Evolutionary conservation across 2,888 invertebrate species (phyloP).

Genomic region (Incurvaria masculella): DNA sequence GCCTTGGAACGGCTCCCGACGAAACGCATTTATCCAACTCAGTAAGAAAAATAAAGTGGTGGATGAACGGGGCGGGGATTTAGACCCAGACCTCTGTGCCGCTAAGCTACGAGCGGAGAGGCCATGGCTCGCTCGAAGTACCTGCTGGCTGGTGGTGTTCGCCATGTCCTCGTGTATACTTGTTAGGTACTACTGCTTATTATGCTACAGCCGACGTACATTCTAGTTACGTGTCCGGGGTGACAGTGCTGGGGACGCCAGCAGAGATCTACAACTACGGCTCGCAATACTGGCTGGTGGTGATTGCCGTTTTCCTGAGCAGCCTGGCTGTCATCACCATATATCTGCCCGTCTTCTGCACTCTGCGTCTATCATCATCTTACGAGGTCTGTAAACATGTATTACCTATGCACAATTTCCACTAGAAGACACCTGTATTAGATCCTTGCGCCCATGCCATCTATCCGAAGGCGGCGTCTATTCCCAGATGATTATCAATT

Average conservation of each 20-base stretch:
- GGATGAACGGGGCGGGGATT: too few relatives aligned
- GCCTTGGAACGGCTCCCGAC: too few relatives aligned
- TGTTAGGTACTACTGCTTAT: neutral
- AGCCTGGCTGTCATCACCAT: constrained; percentile 64
- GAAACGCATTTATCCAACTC: too few relatives aligned
- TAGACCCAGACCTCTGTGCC: neutral
- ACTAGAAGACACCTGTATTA: too few relatives aligned
- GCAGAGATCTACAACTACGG: constrained; percentile 87
- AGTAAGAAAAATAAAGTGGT: too few relatives aligned
- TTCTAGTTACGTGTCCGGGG: constrained; percentile 71
- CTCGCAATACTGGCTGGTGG: constrained; percentile 75
- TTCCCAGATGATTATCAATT: too few relatives aligned
- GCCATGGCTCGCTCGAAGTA: neutral
- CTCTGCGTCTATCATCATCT: constrained; percentile 72
- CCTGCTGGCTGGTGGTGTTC: neutral
- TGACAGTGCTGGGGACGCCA: constrained; percentile 83
- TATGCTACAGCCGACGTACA: constrained; percentile 37
- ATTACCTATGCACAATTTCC: too few relatives aligned
- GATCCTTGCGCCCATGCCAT: too few relatives aligned
- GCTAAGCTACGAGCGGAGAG: neutral
- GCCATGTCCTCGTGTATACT: neutral
- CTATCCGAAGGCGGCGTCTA: too few relatives aligned
- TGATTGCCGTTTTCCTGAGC: constrained; percentile 67
- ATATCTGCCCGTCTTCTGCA: constrained; percentile 79
- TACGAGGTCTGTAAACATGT: too few relatives aligned